Evolutionary conservation across 2,888 invertebrate species (phyloP), one percentile per base, ranked within the genome.

Genomic region (Oxytorus armatus): DNA sequence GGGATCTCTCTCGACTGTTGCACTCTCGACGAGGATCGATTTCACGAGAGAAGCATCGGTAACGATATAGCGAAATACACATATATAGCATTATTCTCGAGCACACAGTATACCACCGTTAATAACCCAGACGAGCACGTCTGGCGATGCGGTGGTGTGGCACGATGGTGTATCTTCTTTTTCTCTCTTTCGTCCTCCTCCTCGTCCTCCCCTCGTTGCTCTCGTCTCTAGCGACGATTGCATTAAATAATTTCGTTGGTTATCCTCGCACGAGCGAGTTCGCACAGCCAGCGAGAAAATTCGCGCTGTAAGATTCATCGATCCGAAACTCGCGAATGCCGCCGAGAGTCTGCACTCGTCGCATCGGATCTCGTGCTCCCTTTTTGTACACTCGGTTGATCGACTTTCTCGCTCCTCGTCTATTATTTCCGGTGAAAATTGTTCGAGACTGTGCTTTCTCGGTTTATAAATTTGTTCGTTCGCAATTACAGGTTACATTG

Each of bases 241-340:
- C 77, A 59, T 73, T 80, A 80, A 80, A 80, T 80, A 68, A 80
- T 80, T 80, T 80, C 80, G 72, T 80, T 63, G 72, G 72, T 80
- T 80, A 73, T 80, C 74, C 74, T 74, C 73, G 69, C 55, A 69
- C 74, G 47, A 44, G 68, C 39, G 68, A 78, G 59, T 21, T 61
- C 42, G 49, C 59, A 25, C 10, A 42, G 65, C 61, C 33, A 36
- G 39, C 66, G 23, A 59, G 51, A 23, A 42, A 51, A 51, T 68
- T 42, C 16, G 16, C 63, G 16, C 63, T 69, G 55, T 25, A 63
- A 74, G 68, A 74, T 74, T 69, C 63, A 78, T 78, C 68, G 73
- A 73, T 68, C 55, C 49, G 21, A 42, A 10, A 3, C 66, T 36
- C 51, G 21, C 1, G 14, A 29, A 25, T 21, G 1, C 16, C n/a